These are phyloP conservation scores for Scaeva pyrastri DNA, from an alignment of 2,888 invertebrate genomes.

Conservation along the genomic window DNA sequence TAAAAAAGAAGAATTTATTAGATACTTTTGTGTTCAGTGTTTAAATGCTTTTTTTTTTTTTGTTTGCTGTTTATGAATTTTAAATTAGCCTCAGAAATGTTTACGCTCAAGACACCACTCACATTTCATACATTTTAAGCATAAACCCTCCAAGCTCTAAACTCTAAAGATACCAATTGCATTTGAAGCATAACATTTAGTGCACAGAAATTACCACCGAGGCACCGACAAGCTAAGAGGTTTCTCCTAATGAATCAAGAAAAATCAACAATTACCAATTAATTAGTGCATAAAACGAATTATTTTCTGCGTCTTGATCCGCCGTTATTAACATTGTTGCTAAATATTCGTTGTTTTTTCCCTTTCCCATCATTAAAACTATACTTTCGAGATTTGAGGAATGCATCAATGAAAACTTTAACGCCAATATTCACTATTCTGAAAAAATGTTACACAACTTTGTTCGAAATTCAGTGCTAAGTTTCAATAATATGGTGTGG, in stretches of 20 bases:
- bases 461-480: slow-evolving; percentile 29
- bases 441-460: slow-evolving; percentile 44
- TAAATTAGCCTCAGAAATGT: slow-evolving; percentile 67
- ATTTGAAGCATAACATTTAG: slow-evolving; percentile 67
- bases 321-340: slow-evolving; percentile 62
- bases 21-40: slow-evolving; percentile 44
- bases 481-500: slow-evolving; percentile 33
- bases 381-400: background rate
- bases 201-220: slow-evolving; percentile 59
- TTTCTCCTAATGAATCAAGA: slow-evolving; percentile 66
- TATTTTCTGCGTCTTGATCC: slow-evolving; percentile 24
- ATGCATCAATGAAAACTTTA: slow-evolving; percentile 36
- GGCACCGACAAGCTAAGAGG: slow-evolving; percentile 36
- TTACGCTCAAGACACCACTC: slow-evolving; percentile 29
- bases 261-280: slow-evolving; percentile 69
- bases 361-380: background rate
- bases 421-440: no score
- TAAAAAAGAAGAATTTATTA: background rate
- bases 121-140: background rate
- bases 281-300: slow-evolving; percentile 72
- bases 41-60: slow-evolving; percentile 36
- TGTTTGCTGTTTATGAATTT: slow-evolving; percentile 46
- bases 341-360: slow-evolving; percentile 43
- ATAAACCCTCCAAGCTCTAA: slow-evolving; percentile 12
- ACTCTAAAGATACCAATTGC: slow-evolving; percentile 9